Conservation (phyloP, 2,888 invertebrate genomes). For the Callyntrura guangdongensis region DNA sequence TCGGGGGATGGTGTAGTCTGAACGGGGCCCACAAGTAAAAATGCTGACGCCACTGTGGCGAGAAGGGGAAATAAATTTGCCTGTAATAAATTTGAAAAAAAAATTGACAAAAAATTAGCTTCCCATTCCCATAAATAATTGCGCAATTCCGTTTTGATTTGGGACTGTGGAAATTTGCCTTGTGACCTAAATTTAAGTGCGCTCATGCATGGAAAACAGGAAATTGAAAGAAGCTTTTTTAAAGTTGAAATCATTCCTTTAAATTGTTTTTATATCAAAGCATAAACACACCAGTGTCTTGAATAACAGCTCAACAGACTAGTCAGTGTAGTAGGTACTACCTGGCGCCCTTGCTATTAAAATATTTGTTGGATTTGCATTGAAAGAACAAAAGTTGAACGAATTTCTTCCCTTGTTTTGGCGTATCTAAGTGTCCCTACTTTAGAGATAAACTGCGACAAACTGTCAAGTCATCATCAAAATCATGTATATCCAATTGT, state of each 20-base stretch:
- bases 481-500: no score
- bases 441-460: not conserved
- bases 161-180: not conserved
- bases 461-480: not conserved
- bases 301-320: not conserved
- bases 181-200: conserved; percentile 44
- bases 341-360: not conserved
- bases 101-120: not conserved
- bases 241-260: not conserved
- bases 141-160: conserved; percentile 50
- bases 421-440: conserved; percentile 11
- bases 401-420: conserved; percentile 3
- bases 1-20: conserved; percentile 40
- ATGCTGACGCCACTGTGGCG: conserved; percentile 55
- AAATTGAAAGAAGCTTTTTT: conserved; percentile 34
- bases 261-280: not conserved
- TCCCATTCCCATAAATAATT: not conserved
- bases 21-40: conserved; percentile 56
- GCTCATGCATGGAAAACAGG: conserved; percentile 57
- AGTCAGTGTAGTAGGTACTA: not conserved
- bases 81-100: conserved; percentile 19
- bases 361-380: no score
- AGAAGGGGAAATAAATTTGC: conserved; percentile 60
- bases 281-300: not conserved
- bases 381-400: conserved; percentile 5